A percentile compares a stretch with the other conserved stretches of the same genome.
Conservation (phyloP, 2,888 invertebrate species). For the Drosophila macrospina region DNA sequence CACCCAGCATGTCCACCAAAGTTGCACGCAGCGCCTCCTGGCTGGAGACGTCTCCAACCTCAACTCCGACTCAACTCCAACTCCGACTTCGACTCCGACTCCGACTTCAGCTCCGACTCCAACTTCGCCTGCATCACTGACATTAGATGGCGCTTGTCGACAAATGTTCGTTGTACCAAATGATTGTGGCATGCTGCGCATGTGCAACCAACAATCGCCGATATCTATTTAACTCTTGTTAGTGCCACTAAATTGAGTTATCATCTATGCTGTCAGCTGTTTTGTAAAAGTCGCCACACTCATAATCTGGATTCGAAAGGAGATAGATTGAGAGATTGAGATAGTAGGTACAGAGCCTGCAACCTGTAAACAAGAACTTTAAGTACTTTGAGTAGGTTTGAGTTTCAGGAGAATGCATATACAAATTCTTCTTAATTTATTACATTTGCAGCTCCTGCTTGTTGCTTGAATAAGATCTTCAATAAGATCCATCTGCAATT, state of each 20-base stretch:
- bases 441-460: background rate
- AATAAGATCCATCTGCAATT: background rate
- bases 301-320: conserved; percentile 6
- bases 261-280: conserved; percentile 18
- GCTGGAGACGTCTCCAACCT: conserved; percentile 50
- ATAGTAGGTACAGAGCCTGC: background rate
- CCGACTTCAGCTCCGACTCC: conserved; percentile 16
- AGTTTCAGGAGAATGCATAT: background rate
- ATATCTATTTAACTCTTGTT: conserved; percentile 11
- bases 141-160: conserved; percentile 71
- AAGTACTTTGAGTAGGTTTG: too few relatives aligned
- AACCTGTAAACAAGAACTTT: too few relatives aligned
- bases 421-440: background rate
- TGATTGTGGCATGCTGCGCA: conserved; percentile 42
- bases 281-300: background rate
- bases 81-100: conserved; percentile 18
- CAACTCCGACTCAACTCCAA: conserved; percentile 12
- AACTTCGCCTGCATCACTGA: conserved; percentile 29
- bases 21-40: conserved; percentile 51
- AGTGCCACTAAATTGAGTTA: conserved; percentile 50
- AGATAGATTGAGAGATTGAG: too few relatives aligned
- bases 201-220: conserved; percentile 26
- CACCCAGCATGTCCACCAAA: conserved; percentile 53
- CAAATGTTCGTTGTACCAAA: conserved; percentile 55
- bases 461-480: too few relatives aligned